Conservation (phyloP, 2,797 vertebrate genomes). For the Pangasius mekongensis region DNA sequence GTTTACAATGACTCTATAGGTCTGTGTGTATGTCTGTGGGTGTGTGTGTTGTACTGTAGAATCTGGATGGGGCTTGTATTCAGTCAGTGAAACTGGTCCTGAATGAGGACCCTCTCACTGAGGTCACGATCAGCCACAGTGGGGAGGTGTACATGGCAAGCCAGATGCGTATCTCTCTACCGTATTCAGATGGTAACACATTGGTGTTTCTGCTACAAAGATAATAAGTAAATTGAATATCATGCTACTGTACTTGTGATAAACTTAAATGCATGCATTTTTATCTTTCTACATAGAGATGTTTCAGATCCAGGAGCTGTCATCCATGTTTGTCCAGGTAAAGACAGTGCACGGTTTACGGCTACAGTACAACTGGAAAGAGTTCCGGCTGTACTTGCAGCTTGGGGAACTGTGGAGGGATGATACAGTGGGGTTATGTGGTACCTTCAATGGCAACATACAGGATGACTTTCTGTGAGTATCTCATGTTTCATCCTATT, state of each 20-base stretch:
- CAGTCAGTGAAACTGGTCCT: conserved; percentile 89
- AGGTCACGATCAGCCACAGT: conserved; percentile 89
- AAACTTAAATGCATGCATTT: background rate
- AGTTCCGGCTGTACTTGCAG: conserved; percentile 89
- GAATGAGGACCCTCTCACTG: conserved; percentile 88
- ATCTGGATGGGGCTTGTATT: conserved; percentile 91
- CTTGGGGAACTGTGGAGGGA: conserved; percentile 86
- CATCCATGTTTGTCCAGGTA: conserved; percentile 90
- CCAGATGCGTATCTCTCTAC: conserved; percentile 91
- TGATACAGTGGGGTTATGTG: conserved; percentile 89
- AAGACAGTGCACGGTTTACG: conserved; percentile 82
- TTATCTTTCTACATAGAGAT: conserved; percentile 72
- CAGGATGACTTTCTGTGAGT: conserved; percentile 96
- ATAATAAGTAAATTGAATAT: background rate
- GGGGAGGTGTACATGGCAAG: conserved; percentile 90
- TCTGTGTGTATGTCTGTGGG: conserved; percentile 2
- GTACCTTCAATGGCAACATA: conserved; percentile 96
- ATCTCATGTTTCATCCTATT: background rate
- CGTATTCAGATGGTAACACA: conserved; percentile 89
- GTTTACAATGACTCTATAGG: background rate
- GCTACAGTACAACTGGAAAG: conserved; percentile 86
- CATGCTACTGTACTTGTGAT: background rate
- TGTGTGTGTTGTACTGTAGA: conserved; percentile 74
- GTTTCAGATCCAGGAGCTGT: conserved; percentile 88
- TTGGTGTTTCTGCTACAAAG: background rate